A percentile compares a stretch with the other conserved stretches of the same genome.
phyloP scores from a whole-genome alignment of 2,113 vertebrate genomes.

The Pheucticus melanocephalus region DNA sequence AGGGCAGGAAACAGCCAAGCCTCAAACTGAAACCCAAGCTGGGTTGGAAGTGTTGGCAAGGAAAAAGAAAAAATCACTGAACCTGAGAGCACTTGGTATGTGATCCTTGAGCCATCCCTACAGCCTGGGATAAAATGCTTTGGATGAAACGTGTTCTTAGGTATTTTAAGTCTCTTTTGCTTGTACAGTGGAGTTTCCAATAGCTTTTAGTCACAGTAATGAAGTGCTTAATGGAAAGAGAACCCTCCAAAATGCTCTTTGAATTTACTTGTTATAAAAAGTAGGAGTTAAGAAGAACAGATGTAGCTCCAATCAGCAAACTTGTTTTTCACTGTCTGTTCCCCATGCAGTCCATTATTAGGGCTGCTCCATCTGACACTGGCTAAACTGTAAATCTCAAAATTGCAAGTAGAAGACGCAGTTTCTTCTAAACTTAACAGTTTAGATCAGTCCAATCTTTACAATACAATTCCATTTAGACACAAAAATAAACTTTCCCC shows the following conservation, averaged over 20 bases:
- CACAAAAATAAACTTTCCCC: neutral
- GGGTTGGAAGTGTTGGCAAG: neutral
- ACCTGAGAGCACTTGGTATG: neutral
- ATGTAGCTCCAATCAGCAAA: neutral
- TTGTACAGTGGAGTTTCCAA: neutral
- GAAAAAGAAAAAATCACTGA: neutral
- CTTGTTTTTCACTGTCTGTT: neutral
- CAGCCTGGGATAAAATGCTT: neutral
- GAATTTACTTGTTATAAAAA: neutral
- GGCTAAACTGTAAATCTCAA: neutral
- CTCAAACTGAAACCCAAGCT: neutral
- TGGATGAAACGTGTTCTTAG: neutral
- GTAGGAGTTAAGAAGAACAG: neutral
- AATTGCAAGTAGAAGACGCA: neutral
- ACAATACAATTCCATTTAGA: neutral
- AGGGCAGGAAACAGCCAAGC: neutral
- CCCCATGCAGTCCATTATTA: neutral
- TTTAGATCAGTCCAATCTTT: neutral
- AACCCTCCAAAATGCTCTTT: neutral
- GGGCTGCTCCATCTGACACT: neutral
- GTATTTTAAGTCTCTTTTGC: neutral
- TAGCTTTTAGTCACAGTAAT: neutral
- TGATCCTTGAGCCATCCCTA: neutral
- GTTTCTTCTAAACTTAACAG: neutral
- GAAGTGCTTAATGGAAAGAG: neutral